Percentiles rank a stretch among this genome's conserved stretches.
Conservation (phyloP, 2,888 invertebrate species). For the Drosophila colorata region DNA sequence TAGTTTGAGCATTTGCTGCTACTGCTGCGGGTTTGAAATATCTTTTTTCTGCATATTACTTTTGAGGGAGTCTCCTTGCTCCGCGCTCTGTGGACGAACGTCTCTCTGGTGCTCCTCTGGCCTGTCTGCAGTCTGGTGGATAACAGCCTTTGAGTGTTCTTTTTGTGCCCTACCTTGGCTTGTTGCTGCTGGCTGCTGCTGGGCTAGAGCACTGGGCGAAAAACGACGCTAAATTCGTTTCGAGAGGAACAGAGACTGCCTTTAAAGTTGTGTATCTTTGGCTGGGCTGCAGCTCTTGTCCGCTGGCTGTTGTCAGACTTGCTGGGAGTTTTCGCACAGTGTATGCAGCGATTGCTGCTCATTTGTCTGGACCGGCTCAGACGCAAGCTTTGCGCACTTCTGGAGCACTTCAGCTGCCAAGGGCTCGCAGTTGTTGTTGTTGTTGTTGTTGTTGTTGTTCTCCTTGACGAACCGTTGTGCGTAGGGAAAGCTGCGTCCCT, state of each 20-base stretch:
- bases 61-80: not conserved
- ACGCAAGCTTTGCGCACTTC: slow-evolving; percentile 79
- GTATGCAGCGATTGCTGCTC: slow-evolving; percentile 62
- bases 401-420: slow-evolving; percentile 78
- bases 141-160: slow-evolving; percentile 46
- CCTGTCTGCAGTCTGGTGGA: slow-evolving; percentile 53
- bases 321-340: slow-evolving; percentile 51
- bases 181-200: slow-evolving; percentile 7
- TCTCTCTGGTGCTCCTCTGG: not conserved
- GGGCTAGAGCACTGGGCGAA: slow-evolving; percentile 52
- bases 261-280: no score
- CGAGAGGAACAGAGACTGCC: no score
- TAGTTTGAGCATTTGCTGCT: no score
- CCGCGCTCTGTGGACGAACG: no score
- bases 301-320: no score
- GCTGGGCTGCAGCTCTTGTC: no score
- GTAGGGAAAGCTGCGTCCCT: slow-evolving; percentile 51
- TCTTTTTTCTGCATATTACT: not conserved
- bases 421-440: slow-evolving; percentile 30
- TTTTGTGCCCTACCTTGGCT: slow-evolving; percentile 25
- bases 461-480: slow-evolving; percentile 58
- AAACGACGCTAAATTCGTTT: not conserved
- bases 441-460: slow-evolving; percentile 37
- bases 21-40: no score
- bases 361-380: slow-evolving; percentile 76